Percentiles rank a stretch among this genome's conserved stretches.
phyloP scores from a whole-genome alignment of 2,888 invertebrate genomes.

The Ctena decussata region DNA sequence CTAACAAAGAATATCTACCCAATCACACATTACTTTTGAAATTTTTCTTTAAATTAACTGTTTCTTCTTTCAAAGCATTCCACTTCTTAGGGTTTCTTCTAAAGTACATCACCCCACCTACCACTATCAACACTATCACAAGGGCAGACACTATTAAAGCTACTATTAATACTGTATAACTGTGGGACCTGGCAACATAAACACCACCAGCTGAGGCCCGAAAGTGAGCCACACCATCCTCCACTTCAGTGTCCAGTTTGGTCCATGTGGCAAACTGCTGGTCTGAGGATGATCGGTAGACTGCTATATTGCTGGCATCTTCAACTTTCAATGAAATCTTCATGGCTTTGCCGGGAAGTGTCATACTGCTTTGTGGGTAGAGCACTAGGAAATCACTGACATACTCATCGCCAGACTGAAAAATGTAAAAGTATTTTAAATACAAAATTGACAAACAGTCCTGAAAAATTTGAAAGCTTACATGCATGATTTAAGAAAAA shows the following conservation, averaged over 20 bases:
- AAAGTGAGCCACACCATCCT: constrained; percentile 73
- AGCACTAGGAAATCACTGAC: constrained; percentile 81
- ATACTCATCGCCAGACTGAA: constrained; percentile 79
- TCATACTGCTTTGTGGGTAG: constrained; percentile 75
- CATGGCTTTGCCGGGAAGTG: constrained; percentile 68
- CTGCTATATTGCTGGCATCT: constrained; percentile 63
- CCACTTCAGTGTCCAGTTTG: constrained; percentile 72
- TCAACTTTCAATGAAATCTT: constrained; percentile 68
- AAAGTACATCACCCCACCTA: constrained; percentile 77
- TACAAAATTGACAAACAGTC: no score
- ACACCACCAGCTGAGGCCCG: constrained; percentile 78
- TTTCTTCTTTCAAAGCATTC: constrained; percentile 56
- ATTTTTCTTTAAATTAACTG: constrained; percentile 34
- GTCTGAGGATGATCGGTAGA: constrained; percentile 74
- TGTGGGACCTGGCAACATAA: constrained; percentile 77
- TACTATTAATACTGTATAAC: constrained; percentile 77
- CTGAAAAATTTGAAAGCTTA: no score
- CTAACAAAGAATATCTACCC: no score
- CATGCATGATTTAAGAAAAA: no score
- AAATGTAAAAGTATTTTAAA: no score
- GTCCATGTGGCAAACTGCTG: constrained; percentile 77
- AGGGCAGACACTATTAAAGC: constrained; percentile 76
- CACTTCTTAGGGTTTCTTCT: constrained; percentile 79
- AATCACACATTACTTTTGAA: constrained; percentile 31
- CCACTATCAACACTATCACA: constrained; percentile 73